A percentile compares a stretch with the other conserved stretches of the same genome.
Evolutionary conservation across 2,113 vertebrate species (phyloP).

Genomic region (Hymenochirus boettgeri): DNA sequence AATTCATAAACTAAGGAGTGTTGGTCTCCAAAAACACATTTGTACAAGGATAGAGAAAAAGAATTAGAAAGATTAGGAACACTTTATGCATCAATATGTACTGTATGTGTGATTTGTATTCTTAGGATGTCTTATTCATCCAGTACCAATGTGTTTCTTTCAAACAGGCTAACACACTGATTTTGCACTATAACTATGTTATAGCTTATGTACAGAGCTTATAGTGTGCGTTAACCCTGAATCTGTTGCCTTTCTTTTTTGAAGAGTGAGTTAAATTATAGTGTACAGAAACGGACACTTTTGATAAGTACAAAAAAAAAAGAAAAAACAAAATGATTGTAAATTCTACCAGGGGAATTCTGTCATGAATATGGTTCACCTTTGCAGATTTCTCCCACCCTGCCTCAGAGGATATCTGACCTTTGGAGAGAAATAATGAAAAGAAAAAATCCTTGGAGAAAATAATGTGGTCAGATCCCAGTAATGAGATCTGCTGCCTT

Average conservation of each 20-base stretch:
- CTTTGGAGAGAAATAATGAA: conserved; percentile 92
- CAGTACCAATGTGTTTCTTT: too few species aligned
- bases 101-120: too few species aligned
- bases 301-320: conserved; percentile 54
- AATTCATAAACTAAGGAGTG: too few species aligned
- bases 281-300: conserved; percentile 56
- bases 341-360: conserved; percentile 78
- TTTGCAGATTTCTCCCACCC: conserved; percentile 80
- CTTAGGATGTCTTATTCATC: too few species aligned
- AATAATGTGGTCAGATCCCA: conserved; percentile 76
- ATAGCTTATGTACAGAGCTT: too few species aligned
- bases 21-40: too few species aligned
- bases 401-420: conserved; percentile 94
- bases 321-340: conserved; percentile 81
- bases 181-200: too few species aligned
- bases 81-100: too few species aligned
- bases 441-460: conserved; percentile 84
- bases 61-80: too few species aligned
- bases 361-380: conserved; percentile 86
- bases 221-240: not conserved
- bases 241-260: too few species aligned
- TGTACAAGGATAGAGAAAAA: too few species aligned
- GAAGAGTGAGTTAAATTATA: conserved; percentile 66
- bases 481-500: conserved; percentile 83
- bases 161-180: too few species aligned